phyloP scores from a whole-genome alignment of 2,888 invertebrate genomes.

The Podotricha telesiphe region DNA sequence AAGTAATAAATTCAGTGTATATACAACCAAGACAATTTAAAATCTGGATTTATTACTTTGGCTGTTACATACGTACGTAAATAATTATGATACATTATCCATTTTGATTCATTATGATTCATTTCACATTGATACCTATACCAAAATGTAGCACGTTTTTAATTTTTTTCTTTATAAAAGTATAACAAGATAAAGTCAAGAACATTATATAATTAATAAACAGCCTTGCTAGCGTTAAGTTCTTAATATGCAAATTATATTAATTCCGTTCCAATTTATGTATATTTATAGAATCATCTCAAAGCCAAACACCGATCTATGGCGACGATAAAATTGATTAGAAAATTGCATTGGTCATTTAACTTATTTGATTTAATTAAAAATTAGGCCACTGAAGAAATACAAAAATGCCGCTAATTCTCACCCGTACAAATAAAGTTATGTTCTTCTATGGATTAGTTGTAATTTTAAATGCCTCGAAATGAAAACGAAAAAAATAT shows the following conservation, averaged over 20 bases:
- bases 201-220: constrained; percentile 20
- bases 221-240: constrained; percentile 13
- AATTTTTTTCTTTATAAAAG: not conserved
- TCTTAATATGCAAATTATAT: constrained; percentile 18
- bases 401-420: too few species aligned
- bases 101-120: too few species aligned
- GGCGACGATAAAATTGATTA: constrained; percentile 6
- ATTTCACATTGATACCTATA: not conserved
- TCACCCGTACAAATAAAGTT: too few species aligned
- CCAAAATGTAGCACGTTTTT: not conserved
- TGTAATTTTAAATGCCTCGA: too few species aligned
- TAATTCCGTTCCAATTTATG: constrained; percentile 21
- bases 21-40: too few species aligned
- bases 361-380: too few species aligned
- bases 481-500: not conserved
- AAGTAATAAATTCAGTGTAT: not conserved
- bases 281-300: constrained; percentile 19
- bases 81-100: too few species aligned
- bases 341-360: not conserved
- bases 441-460: too few species aligned
- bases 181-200: constrained; percentile 15
- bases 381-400: too few species aligned
- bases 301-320: not conserved
- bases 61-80: too few species aligned
- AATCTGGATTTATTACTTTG: too few species aligned